Base-by-base conservation (phyloP, 1,140 invertebrate genomes). In the Cydia strobilella region DNA sequence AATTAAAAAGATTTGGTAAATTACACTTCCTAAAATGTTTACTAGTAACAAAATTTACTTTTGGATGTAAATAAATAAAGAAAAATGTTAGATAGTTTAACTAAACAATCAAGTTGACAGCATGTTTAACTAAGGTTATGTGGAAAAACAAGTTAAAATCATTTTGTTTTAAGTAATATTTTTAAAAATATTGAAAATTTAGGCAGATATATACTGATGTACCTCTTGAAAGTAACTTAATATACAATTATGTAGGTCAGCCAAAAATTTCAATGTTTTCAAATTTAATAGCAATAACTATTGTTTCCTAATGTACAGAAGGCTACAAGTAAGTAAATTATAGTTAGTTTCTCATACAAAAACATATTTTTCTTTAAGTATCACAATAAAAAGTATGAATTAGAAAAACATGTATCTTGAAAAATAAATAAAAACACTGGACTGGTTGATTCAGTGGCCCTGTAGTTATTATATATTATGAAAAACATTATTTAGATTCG, bases 71-170 rank as follows among this genome's bases (percentile, higher is more conserved):
- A 51, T 51, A 51, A 51, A 51, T 51, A 51, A 51, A 51, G 13
- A 51, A 51, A n/a, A 18, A 51, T 48, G 12, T 48, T 48, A 51
- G n/a, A 6, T 51, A n/a, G 48, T 51, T n/a, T n/a, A 18, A 18
- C 48, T 51, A 51, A 51, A 73, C 18, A 74, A 18, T 54, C 10
- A 73, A 7, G 25, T 54, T 31, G 45, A 59, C 31, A 59, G 54
- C 73, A 74, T 69, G 65, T 27, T 42, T 23, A 51, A 54, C 15
- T 12, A 42, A 69, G 65, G 65, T 73, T 73, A 73, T 48, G 72
- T 48, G 13, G 12, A 23, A 15, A 72, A 23, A 10, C 6, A 27
- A 10, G 18, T 42, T 45, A 45, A 45, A 72, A 42, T 72, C 9
- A n/a, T 39, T 42, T 23, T 23, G 20, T 59, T 59, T 23, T 9